Base-by-base conservation (phyloP, 1,140 invertebrate species). In the Megalopta genalis region DNA sequence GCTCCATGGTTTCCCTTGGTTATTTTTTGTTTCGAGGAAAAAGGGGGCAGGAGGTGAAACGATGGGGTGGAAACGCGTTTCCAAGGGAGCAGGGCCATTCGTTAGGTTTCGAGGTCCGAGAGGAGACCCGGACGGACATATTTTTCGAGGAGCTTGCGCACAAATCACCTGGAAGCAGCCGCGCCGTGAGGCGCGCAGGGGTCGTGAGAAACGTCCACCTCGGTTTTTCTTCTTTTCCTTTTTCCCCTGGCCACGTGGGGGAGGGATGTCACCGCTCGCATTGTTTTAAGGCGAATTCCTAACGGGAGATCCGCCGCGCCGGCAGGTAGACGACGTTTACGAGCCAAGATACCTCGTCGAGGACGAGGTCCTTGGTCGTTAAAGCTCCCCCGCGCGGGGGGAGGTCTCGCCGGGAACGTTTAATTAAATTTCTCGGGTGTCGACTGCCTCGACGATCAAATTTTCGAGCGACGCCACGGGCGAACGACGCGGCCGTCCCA, bases 251-350 rank as follows among this genome's bases (percentile, higher is more conserved):
- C 62, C 46, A 72, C 75, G 66, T 73, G 62, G 65, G 73, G 82
- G 73, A 65, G 77, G 86, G 84, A 86, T 90, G 88, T 91, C 90
- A 90, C 49, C 84, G 32, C 84, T 83, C 39, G 85, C 87, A 90
- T 91, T 91, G 90, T 91, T 90, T 91, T 88, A 90, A 87, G 32
- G 71, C 83, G 42, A 14, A 90, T 90, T 90, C 89, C 88, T 89
- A 85, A 90, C 86, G 86, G 89, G 77, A 86, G 74, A 86, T 83
- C 32, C 62, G 67, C 52, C 7, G 23, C 65, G 67, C 52, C 7
- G 23, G 49, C 86, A 88, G 87, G 84, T 87, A 89, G 77, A 72
- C 69, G 80, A 85, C 71, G 82, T 88, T 90, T 89, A 87, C 87
- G 87, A 88, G 81, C 84, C 49, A 21, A 21, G 77, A 83, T 57